phyloP scores from a whole-genome alignment of 2,888 invertebrate species.

The Ctena decussata region DNA sequence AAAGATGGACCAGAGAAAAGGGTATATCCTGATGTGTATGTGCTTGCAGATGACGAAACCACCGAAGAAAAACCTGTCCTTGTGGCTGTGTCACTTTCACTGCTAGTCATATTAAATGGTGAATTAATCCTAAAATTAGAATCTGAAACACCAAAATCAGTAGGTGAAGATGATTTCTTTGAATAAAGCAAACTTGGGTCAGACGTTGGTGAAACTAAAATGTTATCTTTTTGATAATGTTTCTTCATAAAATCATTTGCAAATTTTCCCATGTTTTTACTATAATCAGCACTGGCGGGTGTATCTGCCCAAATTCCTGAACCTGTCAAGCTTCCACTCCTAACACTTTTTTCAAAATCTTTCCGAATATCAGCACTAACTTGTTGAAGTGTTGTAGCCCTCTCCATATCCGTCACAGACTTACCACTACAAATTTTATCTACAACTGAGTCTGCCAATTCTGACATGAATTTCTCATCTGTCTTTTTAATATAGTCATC shows the following conservation, averaged over 20 bases:
- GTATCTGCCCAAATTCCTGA: slow-evolving; percentile 54
- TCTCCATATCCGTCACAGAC: slow-evolving; percentile 50
- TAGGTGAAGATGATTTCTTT: slow-evolving; percentile 19
- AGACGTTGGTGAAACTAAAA: slow-evolving; percentile 46
- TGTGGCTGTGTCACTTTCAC: not conserved
- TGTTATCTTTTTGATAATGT: slow-evolving; percentile 61
- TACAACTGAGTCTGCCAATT: slow-evolving; percentile 68
- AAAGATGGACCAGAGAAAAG: slow-evolving; percentile 59
- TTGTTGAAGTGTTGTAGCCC: slow-evolving; percentile 47
- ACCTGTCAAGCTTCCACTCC: slow-evolving; percentile 31
- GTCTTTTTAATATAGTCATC: slow-evolving; percentile 64
- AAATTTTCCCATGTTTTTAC: slow-evolving; percentile 60
- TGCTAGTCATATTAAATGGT: not conserved
- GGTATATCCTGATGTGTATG: slow-evolving; percentile 48
- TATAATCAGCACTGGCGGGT: slow-evolving; percentile 54
- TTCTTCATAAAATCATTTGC: slow-evolving; percentile 70
- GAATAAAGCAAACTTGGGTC: slow-evolving; percentile 20
- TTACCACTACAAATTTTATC: slow-evolving; percentile 64
- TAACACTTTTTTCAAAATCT: slow-evolving; percentile 65
- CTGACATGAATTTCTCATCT: slow-evolving; percentile 66
- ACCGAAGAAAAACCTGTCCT: not conserved
- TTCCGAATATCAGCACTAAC: slow-evolving; percentile 68
- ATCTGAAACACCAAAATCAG: not conserved
- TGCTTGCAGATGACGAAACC: not conserved
- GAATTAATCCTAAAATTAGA: not conserved